Percentiles rank a stretch among this genome's conserved stretches.
phyloP scores from a whole-genome alignment of 2,113 vertebrate genomes.

The Clinocottus analis region DNA sequence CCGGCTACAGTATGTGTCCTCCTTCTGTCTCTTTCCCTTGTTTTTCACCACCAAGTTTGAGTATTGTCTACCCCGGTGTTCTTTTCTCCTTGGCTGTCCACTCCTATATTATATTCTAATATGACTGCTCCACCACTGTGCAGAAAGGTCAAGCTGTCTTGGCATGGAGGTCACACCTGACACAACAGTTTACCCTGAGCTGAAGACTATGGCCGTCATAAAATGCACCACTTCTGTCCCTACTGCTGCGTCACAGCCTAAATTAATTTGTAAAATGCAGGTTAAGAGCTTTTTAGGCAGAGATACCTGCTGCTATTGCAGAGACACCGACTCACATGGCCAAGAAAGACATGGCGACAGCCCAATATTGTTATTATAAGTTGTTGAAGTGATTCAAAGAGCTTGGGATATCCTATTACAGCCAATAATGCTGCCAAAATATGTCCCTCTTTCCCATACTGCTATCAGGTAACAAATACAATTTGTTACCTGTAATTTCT shows the following conservation, averaged over 20 bases:
- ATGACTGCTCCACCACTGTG: slow-evolving; percentile 28
- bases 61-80: background rate
- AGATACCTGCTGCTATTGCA: slow-evolving; percentile 47
- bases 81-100: slow-evolving; percentile 54
- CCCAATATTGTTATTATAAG: slow-evolving; percentile 68
- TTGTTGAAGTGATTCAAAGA: slow-evolving; percentile 40
- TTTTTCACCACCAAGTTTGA: background rate
- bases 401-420: slow-evolving; percentile 1
- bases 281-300: slow-evolving; percentile 68
- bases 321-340: slow-evolving; percentile 2
- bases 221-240: slow-evolving; percentile 45
- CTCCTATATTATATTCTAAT: slow-evolving; percentile 43
- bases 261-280: slow-evolving; percentile 66
- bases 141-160: slow-evolving; percentile 49
- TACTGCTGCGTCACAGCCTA: slow-evolving; percentile 19
- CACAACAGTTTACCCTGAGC: slow-evolving; percentile 57
- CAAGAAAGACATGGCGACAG: slow-evolving; percentile 50
- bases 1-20: background rate
- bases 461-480: background rate
- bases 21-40: slow-evolving; percentile 8
- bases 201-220: slow-evolving; percentile 36
- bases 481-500: no score
- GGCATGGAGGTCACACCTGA: slow-evolving; percentile 60
- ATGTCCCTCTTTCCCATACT: background rate
- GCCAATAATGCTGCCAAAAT: slow-evolving; percentile 28